phyloP scores from a whole-genome alignment of 2,888 invertebrate genomes.

The Amphipoea lucens region DNA sequence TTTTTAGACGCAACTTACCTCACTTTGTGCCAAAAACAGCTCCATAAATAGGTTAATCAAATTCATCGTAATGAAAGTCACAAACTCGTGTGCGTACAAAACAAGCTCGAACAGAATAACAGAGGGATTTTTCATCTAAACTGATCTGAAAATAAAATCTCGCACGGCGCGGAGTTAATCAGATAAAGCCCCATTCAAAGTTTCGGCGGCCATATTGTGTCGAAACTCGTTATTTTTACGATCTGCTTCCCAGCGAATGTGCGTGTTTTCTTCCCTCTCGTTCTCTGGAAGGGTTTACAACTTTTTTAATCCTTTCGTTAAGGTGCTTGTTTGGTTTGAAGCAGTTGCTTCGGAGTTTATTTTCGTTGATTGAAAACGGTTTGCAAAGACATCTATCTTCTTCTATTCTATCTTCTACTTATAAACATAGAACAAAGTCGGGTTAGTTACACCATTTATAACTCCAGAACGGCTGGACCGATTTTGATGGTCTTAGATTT shows the following conservation, averaged over 20 bases:
- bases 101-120: constrained; percentile 52
- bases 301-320: constrained; percentile 65
- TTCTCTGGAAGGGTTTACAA: constrained; percentile 52
- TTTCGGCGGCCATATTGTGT: constrained; percentile 67
- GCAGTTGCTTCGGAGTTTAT: constrained; percentile 31
- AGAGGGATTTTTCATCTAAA: constrained; percentile 58
- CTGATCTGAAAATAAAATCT: constrained; percentile 66
- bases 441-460: too few relatives aligned
- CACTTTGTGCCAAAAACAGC: constrained; percentile 56
- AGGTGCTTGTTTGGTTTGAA: constrained; percentile 40
- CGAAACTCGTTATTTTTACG: constrained; percentile 71
- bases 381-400: background rate
- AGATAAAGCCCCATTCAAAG: constrained; percentile 69
- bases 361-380: constrained; percentile 36
- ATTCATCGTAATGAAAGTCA: constrained; percentile 56
- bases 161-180: constrained; percentile 67
- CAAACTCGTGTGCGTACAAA: constrained; percentile 47
- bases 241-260: constrained; percentile 62
- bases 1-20: constrained; percentile 25
- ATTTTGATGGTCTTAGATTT: too few relatives aligned
- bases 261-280: constrained; percentile 63
- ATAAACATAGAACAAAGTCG: too few relatives aligned
- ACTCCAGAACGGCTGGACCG: too few relatives aligned
- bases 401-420: too few relatives aligned
- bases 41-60: constrained; percentile 55